Evolutionary conservation across 2,797 vertebrate species (phyloP), one percentile per base, ranked within the genome.

Genomic region (Poecile montanus): DNA sequence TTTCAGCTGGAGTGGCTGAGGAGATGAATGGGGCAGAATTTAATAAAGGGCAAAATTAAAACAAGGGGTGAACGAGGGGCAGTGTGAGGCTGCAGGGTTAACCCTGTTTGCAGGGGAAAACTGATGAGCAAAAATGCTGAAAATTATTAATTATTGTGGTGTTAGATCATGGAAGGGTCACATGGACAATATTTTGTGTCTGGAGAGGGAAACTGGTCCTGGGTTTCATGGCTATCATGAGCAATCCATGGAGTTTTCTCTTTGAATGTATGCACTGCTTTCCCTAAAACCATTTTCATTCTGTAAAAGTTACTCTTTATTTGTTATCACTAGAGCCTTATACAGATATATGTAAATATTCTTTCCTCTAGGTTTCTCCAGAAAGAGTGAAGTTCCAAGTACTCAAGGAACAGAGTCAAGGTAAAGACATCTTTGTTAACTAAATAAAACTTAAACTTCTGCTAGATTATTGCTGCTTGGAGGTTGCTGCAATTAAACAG

Each of bases 341-440:
- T 36, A 5, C 47, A 68, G 70, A 4, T 29, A 20, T 38, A 5
- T 70, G 3, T 75, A 42, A 36, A 58, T 88, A 32, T 60, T 83
- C 16, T 80, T 80, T 48, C 10, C 71, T 93, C 13, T 61, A 98
- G 98, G 19, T 97, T 96, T 95, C 98, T 95, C 95, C 98, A 61
- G 98, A 98, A 88, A 99, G 98, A 98, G 81, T 98, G 94, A 99
- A 98, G 97, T 95, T 99, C 90, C 98, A 97, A 94, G 87, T 98
- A 48, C 97, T 99, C 91, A 99, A 98, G 97, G 97, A 98, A 27
- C 96, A 98, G 66, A 42, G 76, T 88, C 78, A 89, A 98, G 98
- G 98, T 98, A 98, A 97, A 78, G 26, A 17, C 34, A 38, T n/a
- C 29, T 57, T 90, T 93, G 30, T 66, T 67, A 66, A n/a, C 18